Evolutionary conservation across 37 sponge, comb jelly and placozoan species (phyloP).

Genomic region (Ianthella basta): DNA sequence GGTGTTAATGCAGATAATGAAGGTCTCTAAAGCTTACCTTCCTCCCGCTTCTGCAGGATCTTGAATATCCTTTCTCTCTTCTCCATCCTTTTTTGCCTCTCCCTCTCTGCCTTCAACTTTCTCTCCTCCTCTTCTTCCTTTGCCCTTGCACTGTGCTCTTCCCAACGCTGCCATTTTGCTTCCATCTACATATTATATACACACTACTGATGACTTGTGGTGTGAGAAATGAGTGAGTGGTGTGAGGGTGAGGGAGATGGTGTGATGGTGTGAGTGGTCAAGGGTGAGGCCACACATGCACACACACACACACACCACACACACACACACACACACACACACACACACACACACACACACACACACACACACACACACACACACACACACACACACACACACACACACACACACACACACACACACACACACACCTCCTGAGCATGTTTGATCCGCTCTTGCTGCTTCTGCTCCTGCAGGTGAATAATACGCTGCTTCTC

Average conservation of each 20-base stretch:
- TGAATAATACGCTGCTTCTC: not conserved
- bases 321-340: too few species aligned
- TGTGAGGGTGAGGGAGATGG: too few species aligned
- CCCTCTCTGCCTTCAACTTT: conserved; percentile 24
- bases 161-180: conserved; percentile 33
- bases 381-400: too few species aligned
- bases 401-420: not conserved
- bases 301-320: too few species aligned
- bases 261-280: too few species aligned
- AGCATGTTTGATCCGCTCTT: conserved; percentile 4
- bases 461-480: not conserved
- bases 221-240: too few species aligned
- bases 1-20: too few species aligned
- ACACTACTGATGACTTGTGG: not conserved
- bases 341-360: too few species aligned
- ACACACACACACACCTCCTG: not conserved
- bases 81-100: conserved; percentile 14
- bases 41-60: conserved; percentile 30
- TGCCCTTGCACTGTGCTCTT: conserved; percentile 26
- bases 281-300: too few species aligned
- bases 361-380: too few species aligned
- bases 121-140: conserved; percentile 25
- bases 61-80: conserved; percentile 37
- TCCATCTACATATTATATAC: conserved; percentile 1
- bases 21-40: conserved; percentile 25